phyloP scores from a whole-genome alignment of 2,113 vertebrate genomes.

The Caranx ignobilis region DNA sequence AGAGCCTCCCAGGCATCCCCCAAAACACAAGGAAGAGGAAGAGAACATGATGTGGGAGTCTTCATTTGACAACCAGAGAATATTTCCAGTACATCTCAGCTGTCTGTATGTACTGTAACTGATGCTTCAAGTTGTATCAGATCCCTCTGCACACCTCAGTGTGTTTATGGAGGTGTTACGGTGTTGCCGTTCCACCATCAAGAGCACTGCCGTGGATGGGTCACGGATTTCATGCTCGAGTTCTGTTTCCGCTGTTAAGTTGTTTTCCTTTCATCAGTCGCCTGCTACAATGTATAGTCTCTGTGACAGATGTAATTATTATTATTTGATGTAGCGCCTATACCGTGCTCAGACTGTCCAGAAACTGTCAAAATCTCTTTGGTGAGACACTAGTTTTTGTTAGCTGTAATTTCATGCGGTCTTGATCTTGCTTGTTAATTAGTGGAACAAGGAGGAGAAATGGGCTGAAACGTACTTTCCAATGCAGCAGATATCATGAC shows the following conservation, averaged over 20 bases:
- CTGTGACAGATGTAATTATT: constrained; percentile 77
- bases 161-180: constrained; percentile 11
- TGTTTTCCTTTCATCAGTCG: constrained; percentile 59
- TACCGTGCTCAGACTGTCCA: constrained; percentile 69
- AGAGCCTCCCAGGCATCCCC: not conserved
- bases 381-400: constrained; percentile 86
- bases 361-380: constrained; percentile 87
- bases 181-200: constrained; percentile 27
- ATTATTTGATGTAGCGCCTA: constrained; percentile 71
- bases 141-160: not conserved
- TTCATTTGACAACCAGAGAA: not conserved
- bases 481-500: constrained; percentile 86
- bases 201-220: constrained; percentile 48
- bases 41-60: not conserved
- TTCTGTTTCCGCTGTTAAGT: constrained; percentile 38
- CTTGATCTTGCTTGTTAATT: constrained; percentile 90
- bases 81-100: not conserved
- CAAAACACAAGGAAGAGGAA: not conserved
- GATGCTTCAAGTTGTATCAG: not conserved
- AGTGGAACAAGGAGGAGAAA: constrained; percentile 89
- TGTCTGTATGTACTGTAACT: not conserved
- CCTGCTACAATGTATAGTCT: constrained; percentile 37
- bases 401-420: constrained; percentile 90
- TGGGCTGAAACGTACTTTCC: constrained; percentile 87
- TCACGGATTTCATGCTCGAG: constrained; percentile 66